phyloP scores from a whole-genome alignment of 2,888 invertebrate species.

The Trichogramma dendrolimi region DNA sequence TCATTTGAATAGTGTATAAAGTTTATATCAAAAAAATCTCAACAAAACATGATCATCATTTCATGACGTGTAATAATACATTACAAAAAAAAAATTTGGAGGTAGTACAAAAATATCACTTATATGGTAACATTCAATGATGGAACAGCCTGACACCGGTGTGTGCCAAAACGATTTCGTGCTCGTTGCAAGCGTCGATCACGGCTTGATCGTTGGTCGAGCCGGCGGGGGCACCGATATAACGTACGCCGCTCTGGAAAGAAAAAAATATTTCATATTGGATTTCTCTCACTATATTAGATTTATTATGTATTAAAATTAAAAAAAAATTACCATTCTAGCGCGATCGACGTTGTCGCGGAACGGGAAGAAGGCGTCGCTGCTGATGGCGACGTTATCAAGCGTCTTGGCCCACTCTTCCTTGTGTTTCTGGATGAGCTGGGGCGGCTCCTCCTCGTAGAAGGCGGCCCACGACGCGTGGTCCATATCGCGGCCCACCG shows the following conservation, averaged over 20 bases:
- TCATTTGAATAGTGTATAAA: no score
- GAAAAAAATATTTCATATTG: neutral
- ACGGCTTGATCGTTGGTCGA: conserved; percentile 90
- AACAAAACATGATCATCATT: no score
- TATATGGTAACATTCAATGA: conserved; percentile 60
- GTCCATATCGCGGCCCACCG: conserved; percentile 87
- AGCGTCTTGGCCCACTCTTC: conserved; percentile 67
- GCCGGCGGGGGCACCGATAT: conserved; percentile 89
- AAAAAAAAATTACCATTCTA: conserved; percentile 62
- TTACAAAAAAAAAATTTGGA: no score
- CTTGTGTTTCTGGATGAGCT: conserved; percentile 66
- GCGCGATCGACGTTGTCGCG: conserved; percentile 95
- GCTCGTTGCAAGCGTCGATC: conserved; percentile 86
- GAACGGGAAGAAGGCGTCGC: conserved; percentile 99
- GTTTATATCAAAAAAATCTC: no score
- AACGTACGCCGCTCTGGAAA: conserved; percentile 86
- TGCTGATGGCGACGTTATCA: conserved; percentile 72
- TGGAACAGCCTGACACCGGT: conserved; percentile 91
- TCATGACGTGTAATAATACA: no score
- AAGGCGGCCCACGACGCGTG: conserved; percentile 68
- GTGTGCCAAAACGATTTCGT: conserved; percentile 81
- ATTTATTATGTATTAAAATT: conserved; percentile 3
- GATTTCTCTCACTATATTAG: neutral
- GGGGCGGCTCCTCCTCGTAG: conserved; percentile 70
- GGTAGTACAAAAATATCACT: conserved; percentile 1